Percentiles rank a stretch among this genome's conserved stretches.
Evolutionary conservation across 2,888 invertebrate species (phyloP).

Genomic region (Eledona agricola): DNA sequence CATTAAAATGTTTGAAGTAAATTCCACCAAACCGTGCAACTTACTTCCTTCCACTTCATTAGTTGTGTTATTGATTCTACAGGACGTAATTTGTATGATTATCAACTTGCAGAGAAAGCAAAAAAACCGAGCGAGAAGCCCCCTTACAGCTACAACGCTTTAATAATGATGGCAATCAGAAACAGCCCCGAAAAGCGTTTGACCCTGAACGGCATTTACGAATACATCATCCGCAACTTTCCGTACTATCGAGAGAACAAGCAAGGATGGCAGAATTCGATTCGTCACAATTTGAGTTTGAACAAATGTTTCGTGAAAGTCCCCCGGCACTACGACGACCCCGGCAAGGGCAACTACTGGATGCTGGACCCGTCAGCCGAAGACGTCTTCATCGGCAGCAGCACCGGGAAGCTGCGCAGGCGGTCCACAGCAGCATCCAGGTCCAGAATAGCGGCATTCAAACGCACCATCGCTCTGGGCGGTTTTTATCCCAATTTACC

Average conservation of each 20-base stretch:
- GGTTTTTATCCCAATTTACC: slow-evolving; percentile 71
- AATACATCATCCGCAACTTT: slow-evolving; percentile 98
- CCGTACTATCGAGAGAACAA: slow-evolving; percentile 98
- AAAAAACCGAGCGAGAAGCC: slow-evolving; percentile 90
- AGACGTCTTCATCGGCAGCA: slow-evolving; percentile 98
- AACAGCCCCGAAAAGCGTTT: slow-evolving; percentile 93
- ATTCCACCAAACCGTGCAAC: no score
- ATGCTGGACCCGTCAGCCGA: slow-evolving; percentile 97
- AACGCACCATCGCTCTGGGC: slow-evolving; percentile 76
- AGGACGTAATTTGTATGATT: no score
- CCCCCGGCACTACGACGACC: slow-evolving; percentile 97
- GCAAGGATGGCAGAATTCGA: slow-evolving; percentile 99
- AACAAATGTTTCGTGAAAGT: slow-evolving; percentile 99
- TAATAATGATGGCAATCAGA: slow-evolving; percentile 99
- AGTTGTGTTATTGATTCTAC: no score
- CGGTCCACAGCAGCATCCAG: slow-evolving; percentile 91
- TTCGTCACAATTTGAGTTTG: slow-evolving; percentile 94
- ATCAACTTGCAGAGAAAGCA: slow-evolving; percentile 64
- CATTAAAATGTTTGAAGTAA: no score
- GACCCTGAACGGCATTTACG: slow-evolving; percentile 96
- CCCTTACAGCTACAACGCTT: slow-evolving; percentile 97
- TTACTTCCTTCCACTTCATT: no score
- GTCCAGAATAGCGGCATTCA: slow-evolving; percentile 88
- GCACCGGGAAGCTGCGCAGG: slow-evolving; percentile 93
- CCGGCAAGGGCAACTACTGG: slow-evolving; percentile 99